Evolutionary conservation across 2,113 vertebrate genomes (phyloP).

Genomic region (Tenebrosternarchus preto): DNA sequence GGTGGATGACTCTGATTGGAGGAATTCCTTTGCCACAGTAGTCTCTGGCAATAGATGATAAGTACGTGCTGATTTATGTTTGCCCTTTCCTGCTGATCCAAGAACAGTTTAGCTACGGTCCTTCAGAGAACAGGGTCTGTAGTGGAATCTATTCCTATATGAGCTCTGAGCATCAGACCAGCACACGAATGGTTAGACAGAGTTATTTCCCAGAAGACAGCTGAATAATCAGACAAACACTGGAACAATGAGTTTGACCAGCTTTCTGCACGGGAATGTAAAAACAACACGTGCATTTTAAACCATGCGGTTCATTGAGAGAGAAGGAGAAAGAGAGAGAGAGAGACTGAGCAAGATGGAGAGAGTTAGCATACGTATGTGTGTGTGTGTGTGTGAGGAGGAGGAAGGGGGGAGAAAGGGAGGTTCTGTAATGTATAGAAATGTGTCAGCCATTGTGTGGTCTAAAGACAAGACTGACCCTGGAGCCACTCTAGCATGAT

Average conservation of each 20-base stretch:
- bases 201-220: no score
- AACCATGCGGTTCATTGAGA: no score
- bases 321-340: no score
- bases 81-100: neutral
- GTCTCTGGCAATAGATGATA: neutral
- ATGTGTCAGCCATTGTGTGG: neutral
- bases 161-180: no score
- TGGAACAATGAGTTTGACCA: no score
- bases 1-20: neutral
- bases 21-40: neutral
- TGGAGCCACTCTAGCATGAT: slow-evolving; percentile 3
- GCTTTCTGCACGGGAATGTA: no score
- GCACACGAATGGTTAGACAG: no score
- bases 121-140: neutral
- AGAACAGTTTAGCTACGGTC: neutral
- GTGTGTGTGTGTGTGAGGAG: no score
- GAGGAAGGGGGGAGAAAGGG: neutral
- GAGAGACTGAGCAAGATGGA: no score
- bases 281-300: no score
- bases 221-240: no score
- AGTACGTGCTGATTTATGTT: neutral
- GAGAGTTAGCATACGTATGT: no score
- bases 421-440: neutral
- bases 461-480: slow-evolving; percentile 16
- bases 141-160: neutral